These are phyloP conservation scores for Sussaba pulchella DNA, from an alignment of 2,888 invertebrate genomes.

Conservation along the genomic window DNA sequence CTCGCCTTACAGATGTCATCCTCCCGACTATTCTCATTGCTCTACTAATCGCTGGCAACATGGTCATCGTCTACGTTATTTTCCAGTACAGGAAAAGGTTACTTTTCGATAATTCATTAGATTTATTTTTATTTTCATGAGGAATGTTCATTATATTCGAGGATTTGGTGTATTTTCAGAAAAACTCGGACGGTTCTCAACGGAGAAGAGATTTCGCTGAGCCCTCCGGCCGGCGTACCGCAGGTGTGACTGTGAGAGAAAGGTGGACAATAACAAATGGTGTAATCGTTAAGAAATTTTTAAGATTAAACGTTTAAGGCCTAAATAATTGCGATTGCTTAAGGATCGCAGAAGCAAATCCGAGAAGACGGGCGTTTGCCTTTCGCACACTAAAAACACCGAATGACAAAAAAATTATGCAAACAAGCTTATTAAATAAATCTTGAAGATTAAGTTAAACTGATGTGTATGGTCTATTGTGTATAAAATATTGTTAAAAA, in stretches of 20 bases:
- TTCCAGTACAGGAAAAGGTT: constrained; percentile 90
- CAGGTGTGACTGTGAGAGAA: constrained; percentile 75
- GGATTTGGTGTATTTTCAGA: constrained; percentile 78
- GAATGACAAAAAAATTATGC: constrained; percentile 14
- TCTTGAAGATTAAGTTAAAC: constrained; percentile 9
- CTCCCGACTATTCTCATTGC: constrained; percentile 90
- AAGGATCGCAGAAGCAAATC: constrained; percentile 19
- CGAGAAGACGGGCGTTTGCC: constrained; percentile 12
- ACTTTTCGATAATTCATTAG: constrained; percentile 60
- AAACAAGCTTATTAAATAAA: constrained; percentile 14
- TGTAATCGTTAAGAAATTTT: constrained; percentile 43
- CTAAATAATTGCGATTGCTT: constrained; percentile 47
- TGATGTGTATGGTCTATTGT: constrained; percentile 71
- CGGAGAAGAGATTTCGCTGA: constrained; percentile 82
- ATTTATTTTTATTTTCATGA: constrained; percentile 7
- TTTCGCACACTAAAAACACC: constrained; percentile 1
- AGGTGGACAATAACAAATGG: constrained; percentile 1
- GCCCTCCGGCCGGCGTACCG: constrained; percentile 72
- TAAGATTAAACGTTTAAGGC: constrained; percentile 59
- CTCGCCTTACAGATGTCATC: constrained; percentile 87
- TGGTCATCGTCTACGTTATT: constrained; percentile 90
- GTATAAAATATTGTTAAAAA: constrained; percentile 12
- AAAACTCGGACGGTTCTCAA: constrained; percentile 80
- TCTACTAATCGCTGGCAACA: constrained; percentile 90
- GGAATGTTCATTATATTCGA: too few species aligned